Percentiles rank a stretch among this genome's conserved stretches.
Evolutionary conservation across 2,113 vertebrate genomes (phyloP).

Genomic region (Ceuthmochares aereus): DNA sequence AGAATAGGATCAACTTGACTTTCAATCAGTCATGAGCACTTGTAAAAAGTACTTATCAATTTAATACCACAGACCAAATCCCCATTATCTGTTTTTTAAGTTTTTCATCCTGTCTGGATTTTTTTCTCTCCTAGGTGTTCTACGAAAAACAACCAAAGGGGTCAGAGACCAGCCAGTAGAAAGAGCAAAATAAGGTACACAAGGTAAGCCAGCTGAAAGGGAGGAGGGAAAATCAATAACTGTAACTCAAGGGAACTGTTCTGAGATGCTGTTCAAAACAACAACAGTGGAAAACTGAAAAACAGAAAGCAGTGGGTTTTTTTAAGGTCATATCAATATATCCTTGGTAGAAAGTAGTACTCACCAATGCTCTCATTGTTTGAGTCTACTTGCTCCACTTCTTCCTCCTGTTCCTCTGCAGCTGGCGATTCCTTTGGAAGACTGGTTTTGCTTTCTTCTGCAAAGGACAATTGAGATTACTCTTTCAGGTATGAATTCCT

Average conservation of each 20-base stretch:
- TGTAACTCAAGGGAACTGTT: neutral
- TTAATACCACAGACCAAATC: neutral
- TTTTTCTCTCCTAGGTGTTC: neutral
- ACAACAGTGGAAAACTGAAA: neutral
- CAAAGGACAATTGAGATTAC: neutral
- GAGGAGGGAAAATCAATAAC: neutral
- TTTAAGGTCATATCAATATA: neutral
- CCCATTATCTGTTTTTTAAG: neutral
- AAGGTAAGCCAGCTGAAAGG: neutral
- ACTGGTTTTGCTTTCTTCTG: conserved; percentile 10
- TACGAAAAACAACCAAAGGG: neutral
- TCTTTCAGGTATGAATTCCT: neutral
- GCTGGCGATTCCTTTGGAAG: neutral
- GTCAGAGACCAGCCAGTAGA: neutral
- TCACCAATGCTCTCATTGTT: neutral
- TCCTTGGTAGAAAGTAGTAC: neutral
- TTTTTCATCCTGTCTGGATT: neutral
- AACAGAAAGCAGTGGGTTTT: neutral
- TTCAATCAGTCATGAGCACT: neutral
- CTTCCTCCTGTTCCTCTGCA: neutral
- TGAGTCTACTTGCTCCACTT: neutral
- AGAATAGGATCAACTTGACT: neutral
- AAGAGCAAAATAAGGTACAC: neutral
- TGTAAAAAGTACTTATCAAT: neutral
- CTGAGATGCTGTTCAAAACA: neutral